Percentiles rank a stretch among this genome's conserved stretches.
These are phyloP conservation scores for Anseranas semipalmata DNA, from an alignment of 2,113 vertebrate species.

Conservation along the genomic window DNA sequence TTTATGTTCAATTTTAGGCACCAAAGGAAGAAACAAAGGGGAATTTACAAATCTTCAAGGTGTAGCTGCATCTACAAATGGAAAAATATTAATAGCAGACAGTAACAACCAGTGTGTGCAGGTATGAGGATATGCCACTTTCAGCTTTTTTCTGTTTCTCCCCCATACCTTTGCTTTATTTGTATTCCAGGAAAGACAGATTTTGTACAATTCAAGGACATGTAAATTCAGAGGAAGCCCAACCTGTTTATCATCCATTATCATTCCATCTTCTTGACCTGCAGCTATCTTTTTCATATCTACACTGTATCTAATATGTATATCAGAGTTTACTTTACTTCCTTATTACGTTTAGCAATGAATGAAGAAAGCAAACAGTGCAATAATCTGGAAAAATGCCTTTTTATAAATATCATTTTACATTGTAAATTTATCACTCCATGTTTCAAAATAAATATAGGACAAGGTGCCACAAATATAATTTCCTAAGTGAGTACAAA, in stretches of 20 bases:
- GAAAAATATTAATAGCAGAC: slow-evolving; percentile 95
- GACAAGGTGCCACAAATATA: neutral
- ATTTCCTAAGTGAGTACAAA: neutral
- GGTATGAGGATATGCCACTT: slow-evolving; percentile 77
- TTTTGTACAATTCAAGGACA: neutral
- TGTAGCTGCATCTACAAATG: slow-evolving; percentile 89
- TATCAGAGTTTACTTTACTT: neutral
- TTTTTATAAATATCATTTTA: neutral
- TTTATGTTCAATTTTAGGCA: slow-evolving; percentile 81
- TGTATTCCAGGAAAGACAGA: neutral
- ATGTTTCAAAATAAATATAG: neutral
- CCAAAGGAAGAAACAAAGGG: slow-evolving; percentile 98
- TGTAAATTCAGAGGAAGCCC: neutral
- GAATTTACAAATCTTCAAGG: slow-evolving; percentile 99
- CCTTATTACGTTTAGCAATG: neutral
- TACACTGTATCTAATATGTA: neutral
- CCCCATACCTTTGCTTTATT: neutral
- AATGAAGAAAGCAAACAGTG: neutral
- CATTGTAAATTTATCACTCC: neutral
- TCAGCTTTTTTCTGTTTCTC: neutral
- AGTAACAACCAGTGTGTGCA: slow-evolving; percentile 99
- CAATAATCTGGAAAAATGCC: neutral
- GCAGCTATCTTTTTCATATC: neutral
- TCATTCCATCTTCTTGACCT: neutral
- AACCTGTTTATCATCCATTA: neutral